Evolutionary conservation across 1,140 invertebrate genomes (phyloP).

Genomic region (Eriocheir sinensis): DNA sequence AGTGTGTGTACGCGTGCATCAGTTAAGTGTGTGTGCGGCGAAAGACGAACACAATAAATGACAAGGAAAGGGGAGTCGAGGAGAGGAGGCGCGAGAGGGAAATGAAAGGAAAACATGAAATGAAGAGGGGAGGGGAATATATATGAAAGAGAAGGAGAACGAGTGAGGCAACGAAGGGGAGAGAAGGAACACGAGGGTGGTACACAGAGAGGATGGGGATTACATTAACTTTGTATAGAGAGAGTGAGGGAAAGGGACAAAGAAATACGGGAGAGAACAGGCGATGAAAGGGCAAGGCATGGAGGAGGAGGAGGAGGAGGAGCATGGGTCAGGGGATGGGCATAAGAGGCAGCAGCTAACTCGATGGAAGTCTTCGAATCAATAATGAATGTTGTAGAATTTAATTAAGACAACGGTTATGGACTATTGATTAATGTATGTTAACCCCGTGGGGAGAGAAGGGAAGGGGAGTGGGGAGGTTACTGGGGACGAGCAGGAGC

Average conservation of each 20-base stretch:
- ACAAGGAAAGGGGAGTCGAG: neutral
- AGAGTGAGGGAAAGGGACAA: neutral
- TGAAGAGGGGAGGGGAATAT: too few relatives aligned
- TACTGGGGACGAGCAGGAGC: neutral
- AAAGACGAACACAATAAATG: too few relatives aligned
- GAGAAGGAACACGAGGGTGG: neutral
- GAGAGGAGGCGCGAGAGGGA: too few relatives aligned
- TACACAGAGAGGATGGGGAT: neutral
- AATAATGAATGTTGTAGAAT: too few relatives aligned
- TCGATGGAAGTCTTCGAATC: too few relatives aligned
- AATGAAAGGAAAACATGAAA: too few relatives aligned
- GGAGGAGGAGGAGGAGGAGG: neutral
- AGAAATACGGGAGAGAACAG: too few relatives aligned
- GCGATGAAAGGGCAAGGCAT: too few relatives aligned
- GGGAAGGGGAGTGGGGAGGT: neutral
- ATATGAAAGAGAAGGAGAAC: conserved; percentile 5
- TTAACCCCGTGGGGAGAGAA: neutral
- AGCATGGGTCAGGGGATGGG: neutral
- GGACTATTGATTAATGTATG: too few relatives aligned
- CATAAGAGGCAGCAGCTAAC: too few relatives aligned
- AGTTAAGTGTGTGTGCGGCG: neutral
- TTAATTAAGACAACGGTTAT: neutral
- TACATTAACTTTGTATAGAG: neutral
- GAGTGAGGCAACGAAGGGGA: neutral
- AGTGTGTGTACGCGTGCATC: conserved; percentile 5